Conservation (phyloP, 2,888 invertebrate genomes). For the Tolmerus cingulatus region DNA sequence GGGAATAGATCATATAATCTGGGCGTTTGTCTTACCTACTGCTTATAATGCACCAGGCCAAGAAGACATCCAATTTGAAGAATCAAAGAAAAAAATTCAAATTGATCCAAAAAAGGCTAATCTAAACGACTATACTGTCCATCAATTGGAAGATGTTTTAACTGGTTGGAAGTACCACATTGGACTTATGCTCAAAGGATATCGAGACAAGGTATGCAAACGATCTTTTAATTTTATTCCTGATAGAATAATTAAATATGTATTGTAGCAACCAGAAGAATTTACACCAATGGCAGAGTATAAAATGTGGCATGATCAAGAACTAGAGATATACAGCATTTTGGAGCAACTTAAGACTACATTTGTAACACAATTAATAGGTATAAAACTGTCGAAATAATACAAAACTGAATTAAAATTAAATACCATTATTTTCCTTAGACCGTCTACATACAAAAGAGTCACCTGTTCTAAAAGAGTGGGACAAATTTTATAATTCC, state of each 20-base stretch:
- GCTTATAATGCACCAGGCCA: constrained; percentile 61
- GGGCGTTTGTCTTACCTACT: constrained; percentile 61
- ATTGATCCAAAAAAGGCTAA: constrained; percentile 58
- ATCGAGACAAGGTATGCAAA: constrained; percentile 55
- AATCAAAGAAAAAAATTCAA: constrained; percentile 58
- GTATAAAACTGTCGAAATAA: not conserved
- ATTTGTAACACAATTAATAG: constrained; percentile 53
- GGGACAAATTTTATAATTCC: constrained; percentile 53
- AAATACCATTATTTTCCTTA: constrained; percentile 61
- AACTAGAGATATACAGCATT: constrained; percentile 78
- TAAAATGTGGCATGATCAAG: constrained; percentile 84
- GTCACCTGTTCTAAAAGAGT: constrained; percentile 53
- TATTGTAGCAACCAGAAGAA: constrained; percentile 68
- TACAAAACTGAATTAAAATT: too few relatives aligned
- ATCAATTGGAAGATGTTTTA: constrained; percentile 66
- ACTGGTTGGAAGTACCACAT: constrained; percentile 66
- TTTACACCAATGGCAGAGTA: constrained; percentile 86
- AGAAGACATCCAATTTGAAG: constrained; percentile 60
- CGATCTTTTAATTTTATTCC: not conserved
- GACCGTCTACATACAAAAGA: constrained; percentile 54
- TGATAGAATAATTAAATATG: constrained; percentile 50
- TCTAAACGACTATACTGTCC: constrained; percentile 59
- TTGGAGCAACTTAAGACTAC: constrained; percentile 84
- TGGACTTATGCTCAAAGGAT: constrained; percentile 58
- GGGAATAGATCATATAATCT: constrained; percentile 60